Base-by-base conservation (phyloP, 2,888 invertebrate species). In the Bellardia pandia region DNA sequence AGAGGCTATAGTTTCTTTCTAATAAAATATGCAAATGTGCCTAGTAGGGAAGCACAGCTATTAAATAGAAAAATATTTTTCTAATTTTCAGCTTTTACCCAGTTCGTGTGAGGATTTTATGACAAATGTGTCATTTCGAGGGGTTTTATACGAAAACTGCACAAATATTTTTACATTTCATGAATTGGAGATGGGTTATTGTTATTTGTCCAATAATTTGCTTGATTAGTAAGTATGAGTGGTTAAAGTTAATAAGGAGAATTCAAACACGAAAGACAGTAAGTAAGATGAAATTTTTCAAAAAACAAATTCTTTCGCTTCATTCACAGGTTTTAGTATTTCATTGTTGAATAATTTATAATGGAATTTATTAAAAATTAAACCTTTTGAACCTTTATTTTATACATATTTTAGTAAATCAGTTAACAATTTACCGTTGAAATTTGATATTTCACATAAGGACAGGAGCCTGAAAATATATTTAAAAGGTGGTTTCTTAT, bases 171-270 rank as follows among this genome's bases (percentile, higher is more conserved):
- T 92, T 60, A 91, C 90, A 86, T 90, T 90, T 88, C 90, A 91
- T 64, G 86, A 90, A 77, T 86, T 91, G 23, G 92, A 92, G 86
- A 90, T 91, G 89, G 92, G 92, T 4, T 88, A 89, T 72, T 92
- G 92, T 77, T 92, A 91, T 86, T 85, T 91, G 8, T 89, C 91
- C 0, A 92, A 92, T 71, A 91, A 91, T 69, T 81, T 92, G n/a
- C 78, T 90, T 16, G 90, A 91, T 69, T 89, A 90, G 92, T 92
- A 89, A 91, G 91, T 90, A 88, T 33, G 8, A 7, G 14, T 37
- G 45, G 13, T 13, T 13, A 30, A 33, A 62, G 3, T 62, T 13
- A 11, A 33, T 37, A 37, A 33, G 3, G 33, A 33, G 33, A 3
- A 33, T 33, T 33, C 3, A 2, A 33, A 3, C 33, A 33, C 33